Evolutionary conservation across 2,888 invertebrate genomes (phyloP), one percentile per base, ranked within the genome.

Genomic region (Crocallis elinguaria): DNA sequence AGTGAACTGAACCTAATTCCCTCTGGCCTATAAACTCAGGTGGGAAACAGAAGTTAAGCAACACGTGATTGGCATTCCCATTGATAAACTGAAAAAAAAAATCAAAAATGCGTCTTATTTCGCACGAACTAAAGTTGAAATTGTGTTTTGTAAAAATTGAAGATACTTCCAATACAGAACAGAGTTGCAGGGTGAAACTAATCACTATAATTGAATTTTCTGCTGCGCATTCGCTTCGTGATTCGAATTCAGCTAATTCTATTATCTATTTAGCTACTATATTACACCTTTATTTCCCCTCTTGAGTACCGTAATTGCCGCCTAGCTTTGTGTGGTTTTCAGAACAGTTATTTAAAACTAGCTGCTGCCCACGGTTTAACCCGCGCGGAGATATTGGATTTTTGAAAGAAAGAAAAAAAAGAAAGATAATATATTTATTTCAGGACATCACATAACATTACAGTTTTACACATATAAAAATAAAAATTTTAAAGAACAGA

Each of bases 161-260:
- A 54, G 71, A 77, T 76, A 77, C 71, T 77, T 82, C 77, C 64
- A 73, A 68, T 72, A 74, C 75, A 74, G 75, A 75, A 77, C 74
- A 72, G 63, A 75, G 75, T 82, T 81, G 80, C 83, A 79, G 77
- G 84, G 79, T 75, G 78, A 80, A 83, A 84, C 83, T 88, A 87
- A 88, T 87, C 82, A 83, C 77, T 75, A 69, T 82, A 84, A 87
- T 87, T 85, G 84, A 81, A 88, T 88, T 86, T 82, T 78, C 81
- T 80, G 79, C 77, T 71, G 78, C 80, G 78, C 71, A 74, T 76
- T 75, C 74, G 71, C 68, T 74, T 59, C 84, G 84, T 85, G 85
- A 76, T 69, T 77, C 67, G 84, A 85, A 85, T 87, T 83, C 76
- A 76, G 69, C 73, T 86, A 83, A 86, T 86, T 82, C 70, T 77